Base-by-base conservation (phyloP, 2,888 invertebrate species). In the Acrocyrtus sp. region DNA sequence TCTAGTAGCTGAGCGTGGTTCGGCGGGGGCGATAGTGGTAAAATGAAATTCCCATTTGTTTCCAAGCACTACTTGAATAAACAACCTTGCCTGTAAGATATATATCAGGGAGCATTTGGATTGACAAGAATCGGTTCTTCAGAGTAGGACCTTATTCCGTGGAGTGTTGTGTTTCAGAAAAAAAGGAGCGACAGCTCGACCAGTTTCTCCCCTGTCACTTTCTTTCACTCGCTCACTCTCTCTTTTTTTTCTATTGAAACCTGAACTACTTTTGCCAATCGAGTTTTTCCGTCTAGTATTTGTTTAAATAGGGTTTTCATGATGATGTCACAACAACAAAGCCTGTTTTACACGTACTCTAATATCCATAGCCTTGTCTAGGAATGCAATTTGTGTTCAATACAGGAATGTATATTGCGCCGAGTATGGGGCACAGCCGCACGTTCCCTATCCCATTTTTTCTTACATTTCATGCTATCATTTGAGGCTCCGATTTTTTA, bases 111-210 rank as follows among this genome's bases (percentile, higher is more conserved):
- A 45, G 48, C 43, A 68, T 60, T n/a, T 43, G 61, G 62, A 69
- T 69, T 69, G 69, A 56, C 69, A 54, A 62, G 61, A 69, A 69
- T 69, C 56, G 61, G 69, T 61, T 62, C 69, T 48, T 69, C 61
- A 43, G 54, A n/a, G n/a, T n/a, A n/a, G n/a, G 69, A 41, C 56
- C 47, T 69, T 61, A 56, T 69, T 62, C 56, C 17, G 47, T 27
- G 54, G 39, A 69, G 69, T 69, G 61, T 62, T 50, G 53, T 69
- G 39, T 61, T 69, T 43, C 61, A 53, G 43, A n/a, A 62, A 43
- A 26, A 57, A 24, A 6, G 17, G 10, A 48, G 50, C 12, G 22
- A n/a, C 2, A 41, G 19, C n/a, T n/a, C n/a, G n/a, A 45, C 22
- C 22, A 24, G 24, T 50, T 50, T 22, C 22, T 48, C 22, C 22